These are phyloP conservation scores for Agonopterix subpropinquella DNA, from an alignment of 2,888 invertebrate genomes.

Conservation along the genomic window DNA sequence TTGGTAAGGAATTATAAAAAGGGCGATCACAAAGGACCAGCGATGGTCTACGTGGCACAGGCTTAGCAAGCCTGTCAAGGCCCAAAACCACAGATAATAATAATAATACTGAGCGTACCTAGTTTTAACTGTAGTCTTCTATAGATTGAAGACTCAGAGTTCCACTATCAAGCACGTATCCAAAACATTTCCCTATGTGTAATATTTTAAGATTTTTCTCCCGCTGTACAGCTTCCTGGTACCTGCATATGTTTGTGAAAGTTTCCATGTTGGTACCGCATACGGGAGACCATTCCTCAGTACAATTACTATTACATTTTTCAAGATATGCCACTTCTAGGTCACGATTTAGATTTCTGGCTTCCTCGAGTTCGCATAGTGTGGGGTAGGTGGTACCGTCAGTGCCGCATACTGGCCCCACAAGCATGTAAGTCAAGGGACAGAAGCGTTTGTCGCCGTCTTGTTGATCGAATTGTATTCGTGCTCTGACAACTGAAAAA, in stretches of 20 bases:
- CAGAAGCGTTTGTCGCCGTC: constrained; percentile 7
- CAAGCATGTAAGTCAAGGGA: constrained; percentile 15
- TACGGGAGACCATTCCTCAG: constrained; percentile 20
- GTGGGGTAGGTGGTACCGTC: constrained; percentile 18
- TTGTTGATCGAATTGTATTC: too few species aligned
- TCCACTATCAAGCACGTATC: too few species aligned
- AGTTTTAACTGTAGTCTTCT: too few species aligned
- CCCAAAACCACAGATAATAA: too few species aligned
- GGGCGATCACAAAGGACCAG: too few species aligned
- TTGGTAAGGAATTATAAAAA: too few species aligned
- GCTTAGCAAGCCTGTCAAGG: too few species aligned
- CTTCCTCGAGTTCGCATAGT: constrained; percentile 20
- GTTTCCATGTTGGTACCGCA: constrained; percentile 20
- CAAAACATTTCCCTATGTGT: constrained; percentile 10
- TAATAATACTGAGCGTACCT: too few species aligned
- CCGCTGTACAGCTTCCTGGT: constrained; percentile 9
- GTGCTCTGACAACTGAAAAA: too few species aligned
- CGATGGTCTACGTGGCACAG: too few species aligned
- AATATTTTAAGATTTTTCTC: constrained; percentile 13
- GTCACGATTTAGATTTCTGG: constrained; percentile 11
- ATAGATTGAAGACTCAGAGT: too few species aligned
- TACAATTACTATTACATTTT: constrained; percentile 17
- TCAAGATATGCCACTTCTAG: constrained; percentile 10
- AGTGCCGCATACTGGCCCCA: constrained; percentile 21
- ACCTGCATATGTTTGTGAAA: constrained; percentile 22